Conservation (phyloP, 2,113 vertebrate genomes). For the Marmota monax region DNA sequence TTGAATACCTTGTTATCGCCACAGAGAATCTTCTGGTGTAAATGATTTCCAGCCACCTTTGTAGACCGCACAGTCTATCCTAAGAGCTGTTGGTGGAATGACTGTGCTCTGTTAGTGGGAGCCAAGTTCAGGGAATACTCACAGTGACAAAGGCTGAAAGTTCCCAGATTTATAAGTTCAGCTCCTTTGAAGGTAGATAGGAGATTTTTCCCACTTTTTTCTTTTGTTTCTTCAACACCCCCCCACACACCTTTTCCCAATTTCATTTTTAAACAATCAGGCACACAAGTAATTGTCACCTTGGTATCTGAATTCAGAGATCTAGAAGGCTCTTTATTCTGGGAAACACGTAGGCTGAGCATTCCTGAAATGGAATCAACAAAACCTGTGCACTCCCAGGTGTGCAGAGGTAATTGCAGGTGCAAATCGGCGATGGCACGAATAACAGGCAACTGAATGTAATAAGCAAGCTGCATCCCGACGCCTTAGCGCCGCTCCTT, state of each 20-base stretch:
- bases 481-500: background rate
- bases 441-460: slow-evolving; percentile 56
- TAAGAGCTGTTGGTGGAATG: background rate
- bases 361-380: slow-evolving; percentile 80
- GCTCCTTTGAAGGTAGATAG: slow-evolving; percentile 46
- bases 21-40: slow-evolving; percentile 60
- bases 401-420: slow-evolving; percentile 82
- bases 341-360: slow-evolving; percentile 84
- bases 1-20: slow-evolving; percentile 76
- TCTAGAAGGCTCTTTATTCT: slow-evolving; percentile 81
- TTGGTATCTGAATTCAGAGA: slow-evolving; percentile 74
- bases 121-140: slow-evolving; percentile 21
- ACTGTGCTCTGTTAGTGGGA: slow-evolving; percentile 48
- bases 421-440: slow-evolving; percentile 61
- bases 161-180: slow-evolving; percentile 50
- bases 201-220: slow-evolving; percentile 1
- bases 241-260: background rate
- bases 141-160: slow-evolving; percentile 20
- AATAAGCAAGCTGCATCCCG: slow-evolving; percentile 65
- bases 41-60: slow-evolving; percentile 71
- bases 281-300: slow-evolving; percentile 71
- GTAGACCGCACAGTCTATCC: slow-evolving; percentile 52
- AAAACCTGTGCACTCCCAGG: slow-evolving; percentile 82
- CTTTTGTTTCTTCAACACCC: slow-evolving; percentile 15
- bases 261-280: slow-evolving; percentile 69